A percentile compares a stretch with the other conserved stretches of the same genome.
Evolutionary conservation across 2,888 invertebrate genomes (phyloP).

Genomic region (Lithophane socia): DNA sequence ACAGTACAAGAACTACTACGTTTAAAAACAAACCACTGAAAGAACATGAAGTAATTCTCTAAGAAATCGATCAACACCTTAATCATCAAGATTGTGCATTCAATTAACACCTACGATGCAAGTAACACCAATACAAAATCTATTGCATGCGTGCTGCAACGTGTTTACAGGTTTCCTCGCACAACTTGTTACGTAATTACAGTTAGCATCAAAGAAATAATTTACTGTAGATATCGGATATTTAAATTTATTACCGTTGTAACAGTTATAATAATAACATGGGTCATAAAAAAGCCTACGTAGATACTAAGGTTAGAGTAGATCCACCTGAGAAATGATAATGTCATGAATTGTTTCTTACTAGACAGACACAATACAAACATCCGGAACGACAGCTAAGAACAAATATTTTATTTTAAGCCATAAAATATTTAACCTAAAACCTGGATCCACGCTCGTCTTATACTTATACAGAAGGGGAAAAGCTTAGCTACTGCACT

Average conservation of each 20-base stretch:
- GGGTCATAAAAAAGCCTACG: neutral
- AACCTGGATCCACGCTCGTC: neutral
- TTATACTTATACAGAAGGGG: neutral
- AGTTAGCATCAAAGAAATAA: constrained; percentile 26
- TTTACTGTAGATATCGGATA: constrained; percentile 17
- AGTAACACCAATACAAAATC: constrained; percentile 20
- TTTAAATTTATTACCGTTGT: constrained; percentile 26
- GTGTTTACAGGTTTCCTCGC: constrained; percentile 17
- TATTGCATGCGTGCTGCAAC: constrained; percentile 24
- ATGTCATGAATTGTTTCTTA: neutral
- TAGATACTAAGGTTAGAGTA: neutral
- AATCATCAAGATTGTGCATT: constrained; percentile 10
- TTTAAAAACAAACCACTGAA: neutral
- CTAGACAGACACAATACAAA: neutral
- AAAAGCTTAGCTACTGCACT: neutral
- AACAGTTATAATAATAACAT: neutral
- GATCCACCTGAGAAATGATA: neutral
- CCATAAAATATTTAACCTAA: neutral
- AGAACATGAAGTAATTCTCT: neutral
- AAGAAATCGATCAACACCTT: constrained; percentile 15
- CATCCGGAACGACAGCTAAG: neutral
- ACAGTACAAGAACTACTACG: neutral
- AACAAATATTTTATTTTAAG: constrained; percentile 8
- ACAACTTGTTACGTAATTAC: constrained; percentile 36
- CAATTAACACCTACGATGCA: constrained; percentile 24